phyloP scores from a whole-genome alignment of 1,140 invertebrate species.

The Drosophila rhopaloa region DNA sequence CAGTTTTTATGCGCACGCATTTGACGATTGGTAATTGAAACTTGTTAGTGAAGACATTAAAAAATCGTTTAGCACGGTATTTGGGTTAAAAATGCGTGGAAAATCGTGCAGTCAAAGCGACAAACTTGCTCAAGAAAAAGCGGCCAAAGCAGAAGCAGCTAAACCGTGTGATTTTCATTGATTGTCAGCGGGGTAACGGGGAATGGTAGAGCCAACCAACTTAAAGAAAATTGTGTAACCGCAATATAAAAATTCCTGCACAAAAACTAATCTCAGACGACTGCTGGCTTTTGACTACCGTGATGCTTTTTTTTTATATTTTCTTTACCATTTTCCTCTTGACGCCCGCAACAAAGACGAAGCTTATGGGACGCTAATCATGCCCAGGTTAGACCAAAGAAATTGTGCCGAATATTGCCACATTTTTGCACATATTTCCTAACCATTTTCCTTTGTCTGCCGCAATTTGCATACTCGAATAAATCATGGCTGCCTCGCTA shows the following conservation, averaged over 20 bases:
- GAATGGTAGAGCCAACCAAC: constrained; percentile 2
- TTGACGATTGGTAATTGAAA: constrained; percentile 78
- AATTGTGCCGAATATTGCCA: constrained; percentile 71
- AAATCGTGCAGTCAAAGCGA: constrained; percentile 67
- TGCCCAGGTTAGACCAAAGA: constrained; percentile 53
- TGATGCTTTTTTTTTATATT: constrained; percentile 24
- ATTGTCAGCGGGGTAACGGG: constrained; percentile 3
- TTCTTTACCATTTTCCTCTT: constrained; percentile 29
- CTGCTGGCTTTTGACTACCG: constrained; percentile 59
- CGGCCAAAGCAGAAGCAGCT: constrained; percentile 57
- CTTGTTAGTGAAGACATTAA: constrained; percentile 83
- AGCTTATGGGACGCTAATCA: constrained; percentile 26
- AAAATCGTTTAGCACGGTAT: constrained; percentile 81
- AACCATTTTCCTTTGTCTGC: constrained; percentile 41
- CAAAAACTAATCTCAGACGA: constrained; percentile 73
- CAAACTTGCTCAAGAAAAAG: constrained; percentile 29
- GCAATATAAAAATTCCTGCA: constrained; percentile 80
- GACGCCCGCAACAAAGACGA: constrained; percentile 47
- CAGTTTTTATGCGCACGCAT: constrained; percentile 58
- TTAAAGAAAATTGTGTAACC: constrained; percentile 73
- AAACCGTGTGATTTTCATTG: constrained; percentile 72
- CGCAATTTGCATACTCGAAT: constrained; percentile 64
- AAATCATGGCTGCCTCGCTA: constrained; percentile 29
- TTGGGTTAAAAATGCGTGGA: constrained; percentile 83
- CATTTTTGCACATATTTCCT: constrained; percentile 57